Conservation (phyloP, 2,888 invertebrate species). For the Fragum sueziense region DNA sequence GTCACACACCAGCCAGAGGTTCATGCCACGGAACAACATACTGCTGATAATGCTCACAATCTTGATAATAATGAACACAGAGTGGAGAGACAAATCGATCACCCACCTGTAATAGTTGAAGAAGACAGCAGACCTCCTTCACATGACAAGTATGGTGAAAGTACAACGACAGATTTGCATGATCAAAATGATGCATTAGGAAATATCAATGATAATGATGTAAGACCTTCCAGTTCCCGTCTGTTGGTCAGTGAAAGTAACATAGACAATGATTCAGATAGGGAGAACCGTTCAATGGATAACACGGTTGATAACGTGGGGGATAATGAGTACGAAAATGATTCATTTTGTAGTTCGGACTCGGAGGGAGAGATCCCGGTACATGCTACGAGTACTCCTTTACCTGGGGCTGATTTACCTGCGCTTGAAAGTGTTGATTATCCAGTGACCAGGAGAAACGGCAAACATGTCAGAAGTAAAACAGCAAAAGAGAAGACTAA, state of each 20-base stretch:
- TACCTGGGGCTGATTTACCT: not conserved
- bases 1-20: not conserved
- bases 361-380: not conserved
- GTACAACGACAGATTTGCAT: not conserved
- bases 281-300: not conserved
- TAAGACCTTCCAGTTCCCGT: not conserved
- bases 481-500: not conserved
- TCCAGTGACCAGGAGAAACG: not conserved
- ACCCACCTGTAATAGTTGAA: too few species aligned
- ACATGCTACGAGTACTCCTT: not conserved
- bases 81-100: not conserved
- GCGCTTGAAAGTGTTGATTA: not conserved
- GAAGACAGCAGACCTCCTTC: too few species aligned
- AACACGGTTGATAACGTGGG: not conserved
- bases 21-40: not conserved
- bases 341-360: constrained; percentile 6
- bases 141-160: too few species aligned
- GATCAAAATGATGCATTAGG: not conserved
- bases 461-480: not conserved
- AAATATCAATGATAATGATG: not conserved
- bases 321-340: not conserved
- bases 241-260: not conserved
- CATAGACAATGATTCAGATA: not conserved
- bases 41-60: not conserved
- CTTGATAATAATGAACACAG: not conserved